Evolutionary conservation across 1,140 invertebrate species (phyloP), one percentile per base, ranked within the genome.

Genomic region (Procambarus clarkii): DNA sequence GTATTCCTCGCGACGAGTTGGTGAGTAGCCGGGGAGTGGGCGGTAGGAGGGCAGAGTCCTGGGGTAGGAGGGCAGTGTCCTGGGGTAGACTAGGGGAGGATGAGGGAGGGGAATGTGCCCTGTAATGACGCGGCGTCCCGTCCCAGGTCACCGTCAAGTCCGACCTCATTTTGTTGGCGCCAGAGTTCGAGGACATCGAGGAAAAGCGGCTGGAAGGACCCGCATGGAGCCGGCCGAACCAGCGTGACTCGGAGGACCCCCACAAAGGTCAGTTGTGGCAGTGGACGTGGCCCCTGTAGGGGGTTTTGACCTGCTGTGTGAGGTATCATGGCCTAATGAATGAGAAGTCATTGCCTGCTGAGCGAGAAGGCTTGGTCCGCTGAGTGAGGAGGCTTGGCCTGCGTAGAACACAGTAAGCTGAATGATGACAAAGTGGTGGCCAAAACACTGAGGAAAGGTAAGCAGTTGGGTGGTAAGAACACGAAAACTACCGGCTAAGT

Each of bases 81-180:
- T 21, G 69, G 69, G n/a, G 69, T 74, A 74, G 69, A 74, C 8
- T 74, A 74, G 69, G 4, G n/a, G 69, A 74, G n/a, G 34, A 4
- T 74, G n/a, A 18, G 69, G 4, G 18, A 48, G 48, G 79, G 79
- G 79, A 80, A 24, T 80, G 79, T 80, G 79, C 79, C 48, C 79
- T 80, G 79, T 80, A 80, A 80, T 80, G 79, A 80, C 79, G 79
- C 79, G 79, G 79, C 79, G 79, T 80, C 79, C 79, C 79, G 79
- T 80, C 79, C 79, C 54, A 80, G 79, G 79, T 80, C 79, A 80
- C 79, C 79, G 79, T 80, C 79, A 80, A 80, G 79, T 80, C 79
- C 46, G 79, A 80, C 79, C 79, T 80, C 79, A 80, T 80, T 80
- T 80, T 80, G 79, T 80, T 80, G 79, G 79, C 79, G 79, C 79